These are phyloP conservation scores for Erpetoichthys calabaricus DNA, from an alignment of 2,797 vertebrate genomes.

Conservation along the genomic window DNA sequence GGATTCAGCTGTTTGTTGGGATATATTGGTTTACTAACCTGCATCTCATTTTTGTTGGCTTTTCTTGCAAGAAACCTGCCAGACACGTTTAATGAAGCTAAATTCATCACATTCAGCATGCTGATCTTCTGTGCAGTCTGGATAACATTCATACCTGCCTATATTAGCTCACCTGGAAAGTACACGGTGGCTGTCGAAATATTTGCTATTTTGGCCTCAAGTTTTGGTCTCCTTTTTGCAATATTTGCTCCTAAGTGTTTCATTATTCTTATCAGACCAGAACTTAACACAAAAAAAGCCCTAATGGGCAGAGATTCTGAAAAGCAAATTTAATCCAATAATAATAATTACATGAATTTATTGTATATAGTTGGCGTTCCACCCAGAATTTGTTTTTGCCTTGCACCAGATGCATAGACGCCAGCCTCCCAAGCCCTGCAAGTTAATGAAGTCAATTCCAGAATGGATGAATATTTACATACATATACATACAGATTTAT, in stretches of 20 bases:
- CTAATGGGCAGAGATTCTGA: slow-evolving; percentile 19
- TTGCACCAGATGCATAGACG: too few relatives aligned
- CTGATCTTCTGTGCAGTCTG: slow-evolving; percentile 55
- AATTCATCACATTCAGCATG: slow-evolving; percentile 55
- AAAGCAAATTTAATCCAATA: too few relatives aligned
- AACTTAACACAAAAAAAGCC: slow-evolving; percentile 36
- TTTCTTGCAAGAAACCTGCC: slow-evolving; percentile 48
- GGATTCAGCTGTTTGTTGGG: slow-evolving; percentile 48
- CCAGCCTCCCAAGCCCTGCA: too few relatives aligned
- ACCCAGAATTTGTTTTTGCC: too few relatives aligned
- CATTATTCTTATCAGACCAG: slow-evolving; percentile 40
- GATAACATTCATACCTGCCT: slow-evolving; percentile 51
- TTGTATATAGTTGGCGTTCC: too few relatives aligned
- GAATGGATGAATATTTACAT: too few relatives aligned
- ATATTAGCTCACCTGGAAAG: slow-evolving; percentile 47
- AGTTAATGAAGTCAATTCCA: too few relatives aligned
- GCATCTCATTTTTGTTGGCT: slow-evolving; percentile 40
- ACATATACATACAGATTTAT: too few relatives aligned
- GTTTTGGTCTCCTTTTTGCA: slow-evolving; percentile 43
- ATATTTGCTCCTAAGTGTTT: slow-evolving; percentile 53
- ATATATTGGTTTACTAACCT: slow-evolving; percentile 45
- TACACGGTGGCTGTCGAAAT: slow-evolving; percentile 47
- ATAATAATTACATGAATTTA: too few relatives aligned
- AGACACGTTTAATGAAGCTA: slow-evolving; percentile 51
- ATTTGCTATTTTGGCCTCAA: slow-evolving; percentile 50